Base-by-base conservation (phyloP, 2,888 invertebrate species). In the Drosophila anomalata region DNA sequence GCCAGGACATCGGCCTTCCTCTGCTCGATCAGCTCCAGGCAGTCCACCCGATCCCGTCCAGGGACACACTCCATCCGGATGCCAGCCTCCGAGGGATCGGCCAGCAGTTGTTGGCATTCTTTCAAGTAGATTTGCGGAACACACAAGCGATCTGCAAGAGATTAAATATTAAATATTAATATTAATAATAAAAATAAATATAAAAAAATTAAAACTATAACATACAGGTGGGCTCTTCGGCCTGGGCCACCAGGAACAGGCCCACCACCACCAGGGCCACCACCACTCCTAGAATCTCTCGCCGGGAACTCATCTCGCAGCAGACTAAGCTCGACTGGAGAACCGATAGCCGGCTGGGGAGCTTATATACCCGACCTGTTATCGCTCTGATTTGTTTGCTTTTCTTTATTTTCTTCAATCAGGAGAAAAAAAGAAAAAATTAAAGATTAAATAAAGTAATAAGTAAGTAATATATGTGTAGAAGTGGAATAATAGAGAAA, bases 1-100 rank as follows among this genome's bases (percentile, higher is more conserved):
- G 95, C 95, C 26, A 96, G 94, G 60, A 97, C 93, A 90, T 98
- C 97, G 0, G 97, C 97, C 87, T 95, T 94, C 24, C 95, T 94
- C 76, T 94, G 93, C 73, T 95, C 95, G 8, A 98, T 95, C 90
- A 94, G 94, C 67, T 94, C 93, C 82, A 97, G 93, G 87, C 97
- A 98, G 33, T 90, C 90, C 53, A 91, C 80, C 2, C 96, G 94
- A 92, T 96, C 96, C 81, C 96, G 93, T 0, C 95, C 96, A 1
- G 95, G 91, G 12, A 96, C 92, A 90, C 96, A 96, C 73, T 94
- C 92, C 95, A 96, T 96, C 14, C 79, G 84, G 20, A 91, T 91
- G 59, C 92, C 91, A 52, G 90, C 91, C 71, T 91, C 90, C 22
- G 92, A 92, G 22, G 92, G 91, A 80, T 91, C 92, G 63, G 90